Conservation (phyloP, 2,797 vertebrate species). For the Neoniphon sammara region DNA sequence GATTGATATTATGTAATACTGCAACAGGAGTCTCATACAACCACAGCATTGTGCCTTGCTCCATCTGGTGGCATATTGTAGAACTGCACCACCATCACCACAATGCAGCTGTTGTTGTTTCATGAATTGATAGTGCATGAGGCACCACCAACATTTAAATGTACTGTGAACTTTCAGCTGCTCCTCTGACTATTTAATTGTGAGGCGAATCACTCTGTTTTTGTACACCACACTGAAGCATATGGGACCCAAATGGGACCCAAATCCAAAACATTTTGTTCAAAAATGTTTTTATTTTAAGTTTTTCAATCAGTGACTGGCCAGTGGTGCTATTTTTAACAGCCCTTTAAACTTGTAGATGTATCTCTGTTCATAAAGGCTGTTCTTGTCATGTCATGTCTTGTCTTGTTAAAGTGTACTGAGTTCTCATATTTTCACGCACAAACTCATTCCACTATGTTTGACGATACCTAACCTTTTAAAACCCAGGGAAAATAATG, state of each 20-base stretch:
- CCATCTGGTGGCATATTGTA: conserved; percentile 68
- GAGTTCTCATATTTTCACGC: neutral
- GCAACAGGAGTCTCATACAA: conserved; percentile 42
- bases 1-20: conserved; percentile 71
- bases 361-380: too few relatives aligned
- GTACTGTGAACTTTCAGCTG: neutral
- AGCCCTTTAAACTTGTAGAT: too few relatives aligned
- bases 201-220: neutral
- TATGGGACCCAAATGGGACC: neutral
- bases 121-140: neutral
- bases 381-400: too few relatives aligned
- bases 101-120: conserved; percentile 8
- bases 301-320: too few relatives aligned
- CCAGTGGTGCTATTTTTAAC: too few relatives aligned
- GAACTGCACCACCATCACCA: conserved; percentile 24
- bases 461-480: neutral
- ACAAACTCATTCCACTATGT: neutral
- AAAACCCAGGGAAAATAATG: neutral
- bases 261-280: neutral
- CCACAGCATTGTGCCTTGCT: conserved; percentile 23
- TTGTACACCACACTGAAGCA: neutral
- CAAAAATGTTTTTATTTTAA: too few relatives aligned
- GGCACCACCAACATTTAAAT: neutral
- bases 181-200: too few relatives aligned
- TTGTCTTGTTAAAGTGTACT: neutral